These are phyloP conservation scores for Zaprionus ornatus DNA, from an alignment of 1,140 invertebrate species.

Conservation along the genomic window DNA sequence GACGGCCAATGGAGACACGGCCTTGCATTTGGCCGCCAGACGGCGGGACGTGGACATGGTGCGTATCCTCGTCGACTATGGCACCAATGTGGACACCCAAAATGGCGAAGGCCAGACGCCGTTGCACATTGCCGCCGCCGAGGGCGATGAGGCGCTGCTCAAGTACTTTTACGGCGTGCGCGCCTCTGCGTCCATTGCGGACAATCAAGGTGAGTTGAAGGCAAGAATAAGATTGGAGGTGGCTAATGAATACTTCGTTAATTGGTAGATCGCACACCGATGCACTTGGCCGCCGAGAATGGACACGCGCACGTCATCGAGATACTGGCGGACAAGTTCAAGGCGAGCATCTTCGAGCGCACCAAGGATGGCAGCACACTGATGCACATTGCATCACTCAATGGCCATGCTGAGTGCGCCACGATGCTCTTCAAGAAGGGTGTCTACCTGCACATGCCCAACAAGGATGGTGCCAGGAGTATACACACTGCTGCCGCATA, in stretches of 20 bases:
- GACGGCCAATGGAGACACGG: conserved; percentile 92
- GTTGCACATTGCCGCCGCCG: conserved; percentile 96
- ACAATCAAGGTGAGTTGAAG: conserved; percentile 90
- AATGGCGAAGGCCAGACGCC: conserved; percentile 97
- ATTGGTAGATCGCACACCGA: conserved; percentile 93
- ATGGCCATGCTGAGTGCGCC: conserved; percentile 99
- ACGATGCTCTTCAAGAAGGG: conserved; percentile 99
- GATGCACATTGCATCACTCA: conserved; percentile 98
- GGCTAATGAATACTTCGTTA: not conserved
- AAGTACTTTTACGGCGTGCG: conserved; percentile 97
- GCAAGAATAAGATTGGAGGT: not conserved
- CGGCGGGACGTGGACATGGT: conserved; percentile 96
- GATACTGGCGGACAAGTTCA: conserved; percentile 98
- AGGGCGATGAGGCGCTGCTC: conserved; percentile 96
- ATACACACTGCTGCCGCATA: conserved; percentile 96
- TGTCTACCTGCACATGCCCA: conserved; percentile 99
- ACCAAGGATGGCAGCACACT: conserved; percentile 99
- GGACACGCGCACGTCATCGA: conserved; percentile 98
- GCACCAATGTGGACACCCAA: conserved; percentile 94
- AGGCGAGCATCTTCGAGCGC: conserved; percentile 96
- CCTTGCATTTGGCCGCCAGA: conserved; percentile 95
- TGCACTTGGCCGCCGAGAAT: conserved; percentile 98
- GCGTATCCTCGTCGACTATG: conserved; percentile 95
- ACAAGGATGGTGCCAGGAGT: conserved; percentile 96
- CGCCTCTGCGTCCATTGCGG: conserved; percentile 96